Percentiles rank a stretch among this genome's conserved stretches.
These are phyloP conservation scores for Reticulitermes speratus DNA, from an alignment of 1,140 invertebrate genomes.

Conservation along the genomic window DNA sequence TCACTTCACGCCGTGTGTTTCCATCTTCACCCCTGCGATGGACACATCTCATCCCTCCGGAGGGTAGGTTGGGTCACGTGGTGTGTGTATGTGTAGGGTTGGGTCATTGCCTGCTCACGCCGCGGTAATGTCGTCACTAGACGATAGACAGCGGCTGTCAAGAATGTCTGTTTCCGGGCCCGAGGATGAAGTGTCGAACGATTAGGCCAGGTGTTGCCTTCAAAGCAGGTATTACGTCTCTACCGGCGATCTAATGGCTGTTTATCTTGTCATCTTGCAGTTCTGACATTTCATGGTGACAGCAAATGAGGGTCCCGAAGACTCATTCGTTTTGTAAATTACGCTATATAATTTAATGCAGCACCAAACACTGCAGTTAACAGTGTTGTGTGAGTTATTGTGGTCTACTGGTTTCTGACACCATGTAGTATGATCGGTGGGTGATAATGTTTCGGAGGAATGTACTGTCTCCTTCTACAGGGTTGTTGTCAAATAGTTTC, in stretches of 20 bases:
- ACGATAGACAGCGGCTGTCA: background rate
- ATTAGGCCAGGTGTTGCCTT: background rate
- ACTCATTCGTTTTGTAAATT: no score
- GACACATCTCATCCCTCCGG: background rate
- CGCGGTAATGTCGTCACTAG: background rate
- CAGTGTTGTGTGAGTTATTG: no score
- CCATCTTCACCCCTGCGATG: constrained; percentile 7
- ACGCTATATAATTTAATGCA: no score
- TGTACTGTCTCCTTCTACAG: no score
- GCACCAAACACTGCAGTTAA: no score
- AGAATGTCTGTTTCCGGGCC: background rate
- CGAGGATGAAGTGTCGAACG: background rate
- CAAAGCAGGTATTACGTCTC: background rate
- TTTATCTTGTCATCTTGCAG: background rate
- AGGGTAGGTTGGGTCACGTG: background rate
- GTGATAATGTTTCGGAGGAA: no score
- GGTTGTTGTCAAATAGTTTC: no score
- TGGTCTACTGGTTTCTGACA: no score
- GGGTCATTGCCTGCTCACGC: background rate
- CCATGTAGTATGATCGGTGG: no score
- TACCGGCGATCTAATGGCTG: background rate
- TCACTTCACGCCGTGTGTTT: background rate
- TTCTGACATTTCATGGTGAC: background rate
- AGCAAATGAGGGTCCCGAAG: background rate
- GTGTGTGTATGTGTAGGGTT: background rate